phyloP scores from a whole-genome alignment of 2,797 vertebrate species.

The Pitangus sulphuratus region DNA sequence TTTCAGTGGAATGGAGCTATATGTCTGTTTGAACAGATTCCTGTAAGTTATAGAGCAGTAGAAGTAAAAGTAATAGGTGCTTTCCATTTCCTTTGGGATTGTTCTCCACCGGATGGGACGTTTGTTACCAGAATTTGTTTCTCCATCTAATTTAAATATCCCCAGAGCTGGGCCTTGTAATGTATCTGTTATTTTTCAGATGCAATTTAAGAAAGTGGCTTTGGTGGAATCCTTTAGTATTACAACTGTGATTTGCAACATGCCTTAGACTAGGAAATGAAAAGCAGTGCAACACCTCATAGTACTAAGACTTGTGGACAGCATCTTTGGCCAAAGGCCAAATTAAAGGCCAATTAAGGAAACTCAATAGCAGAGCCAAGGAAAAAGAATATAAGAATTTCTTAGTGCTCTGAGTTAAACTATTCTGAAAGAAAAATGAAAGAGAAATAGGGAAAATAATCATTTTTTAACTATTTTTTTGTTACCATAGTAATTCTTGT shows the following conservation, averaged over 20 bases:
- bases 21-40: background rate
- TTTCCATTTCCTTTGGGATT: background rate
- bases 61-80: background rate
- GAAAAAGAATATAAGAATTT: background rate
- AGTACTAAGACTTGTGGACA: accelerated
- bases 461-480: background rate
- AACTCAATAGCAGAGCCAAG: background rate
- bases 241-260: background rate
- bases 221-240: background rate
- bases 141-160: background rate
- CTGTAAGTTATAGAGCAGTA: background rate
- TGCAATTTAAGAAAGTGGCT: background rate
- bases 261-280: background rate
- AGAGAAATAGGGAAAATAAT: background rate
- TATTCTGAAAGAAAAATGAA: background rate
- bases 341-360: background rate
- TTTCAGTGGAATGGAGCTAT: background rate
- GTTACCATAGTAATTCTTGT: slow-evolving; percentile 19
- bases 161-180: background rate
- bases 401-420: background rate
- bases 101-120: background rate
- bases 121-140: background rate
- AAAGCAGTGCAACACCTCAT: background rate
- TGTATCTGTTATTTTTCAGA: background rate
- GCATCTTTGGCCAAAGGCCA: background rate